Conservation (phyloP, 2,113 vertebrate species). For the Lampris megalopsis region DNA sequence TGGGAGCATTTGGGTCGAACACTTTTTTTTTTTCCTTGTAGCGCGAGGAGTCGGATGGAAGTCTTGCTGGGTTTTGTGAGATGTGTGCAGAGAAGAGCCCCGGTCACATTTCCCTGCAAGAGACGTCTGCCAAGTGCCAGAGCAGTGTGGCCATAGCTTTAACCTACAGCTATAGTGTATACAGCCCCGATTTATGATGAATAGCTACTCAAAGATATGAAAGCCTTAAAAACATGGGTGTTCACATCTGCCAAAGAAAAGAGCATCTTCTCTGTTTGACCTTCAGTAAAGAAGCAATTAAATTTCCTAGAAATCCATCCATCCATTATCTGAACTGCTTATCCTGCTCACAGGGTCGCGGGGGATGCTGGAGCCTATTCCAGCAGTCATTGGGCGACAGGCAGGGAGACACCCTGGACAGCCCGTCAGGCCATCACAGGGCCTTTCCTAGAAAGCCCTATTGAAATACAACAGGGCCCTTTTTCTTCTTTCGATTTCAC, state of each 20-base stretch:
- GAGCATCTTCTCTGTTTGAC: not conserved
- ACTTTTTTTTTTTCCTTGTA: slow-evolving; percentile 21
- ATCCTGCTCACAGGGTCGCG: no score
- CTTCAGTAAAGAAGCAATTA: not conserved
- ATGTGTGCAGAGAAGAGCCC: slow-evolving; percentile 4
- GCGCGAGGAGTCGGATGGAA: slow-evolving; percentile 9
- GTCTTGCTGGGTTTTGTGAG: slow-evolving; percentile 14
- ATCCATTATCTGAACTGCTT: no score
- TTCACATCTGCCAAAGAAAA: not conserved
- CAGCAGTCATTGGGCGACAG: no score
- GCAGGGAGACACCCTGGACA: no score
- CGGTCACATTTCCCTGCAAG: not conserved
- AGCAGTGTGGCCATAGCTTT: not conserved
- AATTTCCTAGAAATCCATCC: no score
- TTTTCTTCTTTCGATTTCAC: not conserved
- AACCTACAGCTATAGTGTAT: not conserved
- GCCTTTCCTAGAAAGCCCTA: no score
- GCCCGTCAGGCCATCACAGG: no score
- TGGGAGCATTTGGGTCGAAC: slow-evolving; percentile 32
- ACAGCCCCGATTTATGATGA: not conserved
- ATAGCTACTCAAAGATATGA: not conserved
- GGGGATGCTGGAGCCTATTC: no score
- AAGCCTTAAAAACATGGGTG: not conserved
- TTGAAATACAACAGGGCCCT: no score
- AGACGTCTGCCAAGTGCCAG: not conserved